Percentiles rank a stretch among this genome's conserved stretches.
phyloP scores from a whole-genome alignment of 2,113 vertebrate genomes.

The Psettodes erumei region DNA sequence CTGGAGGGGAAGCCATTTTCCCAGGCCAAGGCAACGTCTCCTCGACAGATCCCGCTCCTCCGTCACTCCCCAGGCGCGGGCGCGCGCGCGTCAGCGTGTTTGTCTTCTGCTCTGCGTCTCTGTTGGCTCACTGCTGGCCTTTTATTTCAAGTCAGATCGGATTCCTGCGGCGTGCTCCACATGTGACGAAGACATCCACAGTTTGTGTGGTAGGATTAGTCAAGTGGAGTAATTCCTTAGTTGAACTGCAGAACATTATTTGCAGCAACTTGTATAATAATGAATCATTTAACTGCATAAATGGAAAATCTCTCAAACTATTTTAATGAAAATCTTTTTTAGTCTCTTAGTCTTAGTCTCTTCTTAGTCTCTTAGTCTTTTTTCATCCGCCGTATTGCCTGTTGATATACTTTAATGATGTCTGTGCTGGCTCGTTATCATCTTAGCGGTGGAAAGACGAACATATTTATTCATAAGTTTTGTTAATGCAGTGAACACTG shows the following conservation, averaged over 20 bases:
- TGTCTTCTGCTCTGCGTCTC: constrained; percentile 20
- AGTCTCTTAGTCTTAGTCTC: too few relatives aligned
- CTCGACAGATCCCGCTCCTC: constrained; percentile 60
- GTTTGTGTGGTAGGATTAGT: background rate
- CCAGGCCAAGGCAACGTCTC: constrained; percentile 69
- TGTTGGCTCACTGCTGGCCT: background rate
- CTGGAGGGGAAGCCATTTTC: constrained; percentile 72
- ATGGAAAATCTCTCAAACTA: too few relatives aligned
- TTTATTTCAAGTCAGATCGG: constrained; percentile 10
- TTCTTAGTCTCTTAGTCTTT: too few relatives aligned
- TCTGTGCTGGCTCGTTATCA: too few relatives aligned
- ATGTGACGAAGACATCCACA: background rate
- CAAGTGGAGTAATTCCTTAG: background rate
- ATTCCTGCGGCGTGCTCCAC: background rate
- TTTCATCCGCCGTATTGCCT: too few relatives aligned
- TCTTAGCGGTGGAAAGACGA: too few relatives aligned
- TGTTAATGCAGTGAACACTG: too few relatives aligned
- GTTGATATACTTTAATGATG: too few relatives aligned
- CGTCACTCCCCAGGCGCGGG: constrained; percentile 53
- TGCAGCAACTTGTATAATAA: too few relatives aligned
- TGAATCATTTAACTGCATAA: too few relatives aligned
- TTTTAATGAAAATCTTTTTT: too few relatives aligned
- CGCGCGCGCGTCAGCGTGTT: constrained; percentile 37
- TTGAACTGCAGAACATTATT: background rate
- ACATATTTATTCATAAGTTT: too few relatives aligned